Conservation (phyloP, 2,797 vertebrate genomes). For the Numenius phaeopus region DNA sequence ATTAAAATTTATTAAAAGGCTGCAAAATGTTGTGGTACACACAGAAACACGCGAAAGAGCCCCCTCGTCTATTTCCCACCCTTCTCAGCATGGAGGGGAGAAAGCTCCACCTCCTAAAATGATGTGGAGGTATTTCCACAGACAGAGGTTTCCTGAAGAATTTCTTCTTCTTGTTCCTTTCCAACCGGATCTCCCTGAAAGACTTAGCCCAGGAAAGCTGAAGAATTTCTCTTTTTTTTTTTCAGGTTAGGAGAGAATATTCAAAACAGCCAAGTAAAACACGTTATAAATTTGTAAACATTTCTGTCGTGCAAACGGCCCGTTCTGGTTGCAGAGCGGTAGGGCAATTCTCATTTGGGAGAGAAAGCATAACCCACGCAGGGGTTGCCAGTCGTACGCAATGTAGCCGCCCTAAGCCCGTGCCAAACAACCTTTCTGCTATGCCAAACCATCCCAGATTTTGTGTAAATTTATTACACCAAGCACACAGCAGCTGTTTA, state of each 20-base stretch:
- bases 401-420: not conserved
- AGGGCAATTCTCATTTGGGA: not conserved
- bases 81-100: fast-evolving
- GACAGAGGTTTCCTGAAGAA: not conserved
- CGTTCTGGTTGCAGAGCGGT: not conserved
- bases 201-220: not conserved
- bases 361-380: slow-evolving; percentile 1
- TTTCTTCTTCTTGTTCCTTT: not conserved
- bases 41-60: not conserved
- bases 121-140: not conserved
- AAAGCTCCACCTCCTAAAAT: not conserved
- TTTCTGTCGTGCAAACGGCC: not conserved
- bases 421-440: slow-evolving; percentile 69
- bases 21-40: not conserved
- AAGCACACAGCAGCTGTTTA: slow-evolving; percentile 75
- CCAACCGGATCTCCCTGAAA: not conserved
- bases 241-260: not conserved
- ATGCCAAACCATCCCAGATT: slow-evolving; percentile 71
- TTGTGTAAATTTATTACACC: slow-evolving; percentile 73
- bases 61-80: not conserved
- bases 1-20: not conserved
- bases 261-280: not conserved
- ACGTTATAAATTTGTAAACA: slow-evolving; percentile 41
- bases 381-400: slow-evolving; percentile 27
- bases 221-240: not conserved